A percentile compares a stretch with the other conserved stretches of the same genome.
Conservation (phyloP, 1,140 invertebrate genomes). For the Propsilocerus akamusi region DNA sequence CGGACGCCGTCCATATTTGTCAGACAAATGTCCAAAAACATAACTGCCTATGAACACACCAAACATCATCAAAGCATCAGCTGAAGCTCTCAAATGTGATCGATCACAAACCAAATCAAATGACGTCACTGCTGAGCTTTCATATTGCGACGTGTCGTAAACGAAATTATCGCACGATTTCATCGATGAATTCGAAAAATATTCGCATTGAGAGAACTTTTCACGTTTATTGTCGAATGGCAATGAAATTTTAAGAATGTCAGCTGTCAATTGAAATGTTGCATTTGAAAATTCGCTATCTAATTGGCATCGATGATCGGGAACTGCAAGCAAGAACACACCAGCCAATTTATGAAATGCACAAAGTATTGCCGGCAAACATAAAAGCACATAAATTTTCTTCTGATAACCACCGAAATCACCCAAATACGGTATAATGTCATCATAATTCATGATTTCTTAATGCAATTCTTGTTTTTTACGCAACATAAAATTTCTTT, state of each 20-base stretch:
- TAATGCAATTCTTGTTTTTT: no score
- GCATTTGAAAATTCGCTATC: constrained; percentile 34
- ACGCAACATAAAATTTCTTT: no score
- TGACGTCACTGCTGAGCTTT: constrained; percentile 43
- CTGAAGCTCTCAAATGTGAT: constrained; percentile 41
- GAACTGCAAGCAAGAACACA: constrained; percentile 48
- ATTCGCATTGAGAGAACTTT: constrained; percentile 30
- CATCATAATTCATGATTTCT: constrained; percentile 67
- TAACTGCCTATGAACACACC: constrained; percentile 64
- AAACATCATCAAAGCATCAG: constrained; percentile 64
- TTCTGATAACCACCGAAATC: constrained; percentile 58
- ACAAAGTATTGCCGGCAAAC: constrained; percentile 49
- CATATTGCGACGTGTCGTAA: constrained; percentile 35
- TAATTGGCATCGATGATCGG: constrained; percentile 37
- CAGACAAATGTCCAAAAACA: constrained; percentile 61
- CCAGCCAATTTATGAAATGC: constrained; percentile 59
- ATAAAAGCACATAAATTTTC: constrained; percentile 46
- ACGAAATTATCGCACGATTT: constrained; percentile 33
- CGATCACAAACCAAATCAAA: constrained; percentile 58
- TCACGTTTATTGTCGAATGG: constrained; percentile 28
- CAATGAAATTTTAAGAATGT: constrained; percentile 30
- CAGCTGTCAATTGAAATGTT: constrained; percentile 25
- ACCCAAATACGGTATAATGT: constrained; percentile 43
- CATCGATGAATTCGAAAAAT: constrained; percentile 25
- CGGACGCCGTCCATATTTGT: constrained; percentile 53